These are phyloP conservation scores for Drosophila heteroneura DNA, from an alignment of 2,888 invertebrate species.

Conservation along the genomic window DNA sequence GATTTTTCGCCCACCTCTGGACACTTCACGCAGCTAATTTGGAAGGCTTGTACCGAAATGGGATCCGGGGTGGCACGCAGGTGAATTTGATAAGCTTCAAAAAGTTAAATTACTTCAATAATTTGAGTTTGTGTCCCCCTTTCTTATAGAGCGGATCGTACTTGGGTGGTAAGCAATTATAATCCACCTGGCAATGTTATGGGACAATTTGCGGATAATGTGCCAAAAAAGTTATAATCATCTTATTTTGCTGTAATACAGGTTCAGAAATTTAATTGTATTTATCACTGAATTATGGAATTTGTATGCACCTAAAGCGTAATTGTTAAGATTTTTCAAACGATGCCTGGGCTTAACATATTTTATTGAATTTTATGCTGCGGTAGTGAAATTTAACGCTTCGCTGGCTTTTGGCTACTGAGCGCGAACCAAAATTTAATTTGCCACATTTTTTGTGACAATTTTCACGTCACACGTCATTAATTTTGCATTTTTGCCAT, in stretches of 20 bases:
- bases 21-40: slow-evolving; percentile 95
- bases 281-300: neutral
- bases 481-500: slow-evolving; percentile 77
- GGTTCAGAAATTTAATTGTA: slow-evolving; percentile 39
- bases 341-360: slow-evolving; percentile 31
- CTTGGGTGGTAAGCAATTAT: slow-evolving; percentile 94
- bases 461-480: slow-evolving; percentile 76
- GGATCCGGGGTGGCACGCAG: slow-evolving; percentile 89
- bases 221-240: slow-evolving; percentile 85
- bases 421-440: slow-evolving; percentile 56
- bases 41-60: slow-evolving; percentile 90
- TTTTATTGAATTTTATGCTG: slow-evolving; percentile 59
- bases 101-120: neutral
- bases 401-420: slow-evolving; percentile 26
- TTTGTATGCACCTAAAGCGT: neutral
- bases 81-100: slow-evolving; percentile 39
- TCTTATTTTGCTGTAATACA: neutral
- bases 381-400: slow-evolving; percentile 51
- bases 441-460: slow-evolving; percentile 60
- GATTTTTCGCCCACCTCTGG: slow-evolving; percentile 90
- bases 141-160: slow-evolving; percentile 87
- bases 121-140: slow-evolving; percentile 4
- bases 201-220: slow-evolving; percentile 91
- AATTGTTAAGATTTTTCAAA: neutral
- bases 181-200: slow-evolving; percentile 95